Base-by-base conservation (phyloP, 2,888 invertebrate genomes). In the Clivina fossor region DNA sequence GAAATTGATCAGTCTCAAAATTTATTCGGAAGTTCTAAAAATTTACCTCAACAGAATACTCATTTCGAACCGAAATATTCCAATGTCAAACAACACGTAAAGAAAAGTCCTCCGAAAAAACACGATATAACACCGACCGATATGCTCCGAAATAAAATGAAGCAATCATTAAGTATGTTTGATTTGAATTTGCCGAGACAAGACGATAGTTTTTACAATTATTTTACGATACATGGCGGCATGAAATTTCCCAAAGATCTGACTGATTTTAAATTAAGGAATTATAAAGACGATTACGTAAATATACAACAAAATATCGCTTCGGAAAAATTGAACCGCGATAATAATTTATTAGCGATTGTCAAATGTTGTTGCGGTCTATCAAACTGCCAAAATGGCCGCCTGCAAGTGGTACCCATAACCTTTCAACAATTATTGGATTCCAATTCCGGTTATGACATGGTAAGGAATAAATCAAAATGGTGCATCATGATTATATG, bases 201-300 rank as follows among this genome's bases (percentile, higher is more conserved):
- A 7, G 59, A 57, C 30, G 60, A 61, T 4, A 58, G 59, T 13
- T 67, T 65, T 46, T 65, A 68, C 56, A 69, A 66, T 32, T 75
- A 76, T 62, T 72, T 75, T 59, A 76, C 76, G 9, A 67, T 76
- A 24, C 76, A 76, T 59, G 66, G 62, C 18, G 71, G 70, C 9
- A 60, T 64, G 62, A 60, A 57, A 57, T 53, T 61, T 40, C 59
- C 61, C 41, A 50, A 49, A 51, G 43, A 59, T 57, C 37, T 60
- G 47, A 49, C 56, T 30, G 41, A 55, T 18, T 60, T 58, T 48
- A 24, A 51, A 9, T 40, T 58, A 20, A 35, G 33, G 15, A 56
- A 51, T 47, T 56, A 58, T 38, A 58, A 58, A 58, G 40, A 50
- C 9, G 24, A 48, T 26, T 16, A 24, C 24, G 26, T 13, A 26